Conservation (phyloP, 2,888 invertebrate species). For the Trichogramma evanescens region DNA sequence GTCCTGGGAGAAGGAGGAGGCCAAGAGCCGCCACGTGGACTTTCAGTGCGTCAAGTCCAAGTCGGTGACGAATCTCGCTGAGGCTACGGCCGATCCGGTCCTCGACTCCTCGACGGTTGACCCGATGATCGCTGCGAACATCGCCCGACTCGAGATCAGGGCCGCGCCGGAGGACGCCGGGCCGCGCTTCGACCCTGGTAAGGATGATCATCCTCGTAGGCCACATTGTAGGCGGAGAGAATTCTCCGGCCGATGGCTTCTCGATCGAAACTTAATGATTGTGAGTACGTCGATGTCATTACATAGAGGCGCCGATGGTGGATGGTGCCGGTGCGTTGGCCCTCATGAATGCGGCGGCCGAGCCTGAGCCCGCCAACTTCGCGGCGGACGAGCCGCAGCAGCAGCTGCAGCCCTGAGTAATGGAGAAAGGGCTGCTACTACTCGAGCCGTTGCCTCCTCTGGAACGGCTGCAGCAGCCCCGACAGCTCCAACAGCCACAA, state of each 20-base stretch:
- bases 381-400: slow-evolving; percentile 15
- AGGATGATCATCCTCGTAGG: no score
- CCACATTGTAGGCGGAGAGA: no score
- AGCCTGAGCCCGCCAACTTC: slow-evolving; percentile 13
- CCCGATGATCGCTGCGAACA: slow-evolving; percentile 34
- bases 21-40: slow-evolving; percentile 96
- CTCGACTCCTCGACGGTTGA: slow-evolving; percentile 58
- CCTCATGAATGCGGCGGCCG: slow-evolving; percentile 5
- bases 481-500: neutral
- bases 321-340: slow-evolving; percentile 18
- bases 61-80: slow-evolving; percentile 92
- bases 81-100: slow-evolving; percentile 87
- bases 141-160: slow-evolving; percentile 32
- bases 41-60: slow-evolving; percentile 98
- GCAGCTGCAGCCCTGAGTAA: no score
- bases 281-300: no score
- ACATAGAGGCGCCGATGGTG: neutral
- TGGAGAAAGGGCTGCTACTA: no score
- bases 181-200: slow-evolving; percentile 37
- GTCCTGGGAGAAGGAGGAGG: slow-evolving; percentile 99
- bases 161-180: slow-evolving; percentile 32
- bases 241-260: no score
- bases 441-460: slow-evolving; percentile 3
- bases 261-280: no score
- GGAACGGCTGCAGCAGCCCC: slow-evolving; percentile 1